A percentile compares a stretch with the other conserved stretches of the same genome.
Conservation (phyloP, 2,113 vertebrate genomes). For the Nesogale talazaci region DNA sequence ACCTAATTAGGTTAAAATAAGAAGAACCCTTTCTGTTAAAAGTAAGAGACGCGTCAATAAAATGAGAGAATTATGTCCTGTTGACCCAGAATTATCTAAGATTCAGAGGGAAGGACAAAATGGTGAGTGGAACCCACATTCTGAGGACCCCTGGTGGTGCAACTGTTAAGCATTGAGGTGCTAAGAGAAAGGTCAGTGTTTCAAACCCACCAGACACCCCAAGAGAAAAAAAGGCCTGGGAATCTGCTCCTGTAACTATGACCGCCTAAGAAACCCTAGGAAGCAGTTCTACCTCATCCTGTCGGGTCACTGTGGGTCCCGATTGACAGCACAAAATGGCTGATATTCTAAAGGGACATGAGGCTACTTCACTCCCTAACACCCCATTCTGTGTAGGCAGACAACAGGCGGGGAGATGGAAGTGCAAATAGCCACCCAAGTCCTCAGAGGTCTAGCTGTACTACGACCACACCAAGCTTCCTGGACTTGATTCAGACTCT, state of each 20-base stretch:
- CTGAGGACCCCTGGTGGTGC: background rate
- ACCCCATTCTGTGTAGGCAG: background rate
- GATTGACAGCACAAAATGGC: background rate
- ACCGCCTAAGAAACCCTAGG: no score
- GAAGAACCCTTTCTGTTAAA: background rate
- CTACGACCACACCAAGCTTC: background rate
- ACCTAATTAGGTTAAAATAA: constrained; percentile 70
- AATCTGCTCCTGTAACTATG: background rate
- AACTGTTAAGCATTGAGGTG: background rate
- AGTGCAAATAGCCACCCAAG: background rate
- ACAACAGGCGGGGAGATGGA: background rate
- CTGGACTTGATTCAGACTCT: background rate
- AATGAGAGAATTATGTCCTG: background rate
- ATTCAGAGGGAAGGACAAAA: background rate
- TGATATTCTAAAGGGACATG: background rate
- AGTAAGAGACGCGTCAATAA: background rate
- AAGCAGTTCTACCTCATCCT: background rate
- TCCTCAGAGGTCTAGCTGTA: background rate
- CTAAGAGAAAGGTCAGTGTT: background rate
- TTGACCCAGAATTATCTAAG: constrained; percentile 55
- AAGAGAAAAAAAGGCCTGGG: background rate
- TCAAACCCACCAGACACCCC: background rate
- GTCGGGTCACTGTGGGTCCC: background rate
- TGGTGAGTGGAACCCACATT: background rate
- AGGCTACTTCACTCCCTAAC: background rate